A percentile compares a stretch with the other conserved stretches of the same genome.
Evolutionary conservation across 2,113 vertebrate species (phyloP).

Genomic region (Castor canadensis): DNA sequence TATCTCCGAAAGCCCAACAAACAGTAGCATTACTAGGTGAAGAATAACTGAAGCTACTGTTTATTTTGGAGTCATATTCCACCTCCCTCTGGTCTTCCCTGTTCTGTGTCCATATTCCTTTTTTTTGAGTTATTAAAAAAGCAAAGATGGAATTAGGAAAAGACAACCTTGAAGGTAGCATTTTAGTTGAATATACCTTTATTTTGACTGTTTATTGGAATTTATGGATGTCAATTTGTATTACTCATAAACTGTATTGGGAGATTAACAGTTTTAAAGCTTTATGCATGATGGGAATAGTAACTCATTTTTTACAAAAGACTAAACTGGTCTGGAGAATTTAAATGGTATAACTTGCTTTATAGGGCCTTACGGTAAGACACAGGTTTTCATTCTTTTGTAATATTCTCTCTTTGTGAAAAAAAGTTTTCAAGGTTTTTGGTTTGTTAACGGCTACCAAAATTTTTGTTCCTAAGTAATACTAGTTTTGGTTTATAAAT

Average conservation of each 20-base stretch:
- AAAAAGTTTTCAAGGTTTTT: slow-evolving; percentile 23
- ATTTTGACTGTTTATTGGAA: slow-evolving; percentile 25
- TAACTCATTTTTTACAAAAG: neutral
- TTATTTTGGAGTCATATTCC: neutral
- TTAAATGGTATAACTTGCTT: slow-evolving; percentile 15
- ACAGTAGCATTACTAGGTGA: neutral
- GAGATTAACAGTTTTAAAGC: slow-evolving; percentile 12
- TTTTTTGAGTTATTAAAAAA: slow-evolving; percentile 24
- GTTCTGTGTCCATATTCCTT: neutral
- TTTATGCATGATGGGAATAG: neutral
- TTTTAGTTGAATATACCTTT: neutral
- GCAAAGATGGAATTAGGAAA: neutral
- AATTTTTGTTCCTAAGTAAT: slow-evolving; percentile 27
- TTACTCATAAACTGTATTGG: slow-evolving; percentile 16
- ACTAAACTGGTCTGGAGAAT: neutral
- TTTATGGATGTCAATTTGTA: slow-evolving; percentile 5
- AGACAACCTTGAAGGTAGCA: slow-evolving; percentile 14
- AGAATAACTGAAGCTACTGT: slow-evolving; percentile 1
- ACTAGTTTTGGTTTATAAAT: slow-evolving; percentile 29
- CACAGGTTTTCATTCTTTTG: neutral
- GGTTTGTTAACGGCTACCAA: slow-evolving; percentile 28
- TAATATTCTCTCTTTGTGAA: neutral
- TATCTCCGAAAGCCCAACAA: neutral
- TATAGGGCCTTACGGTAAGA: neutral
- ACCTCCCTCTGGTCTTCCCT: neutral